These are phyloP conservation scores for Chaenogobius annularis DNA, from an alignment of 2,113 vertebrate genomes.

Conservation along the genomic window DNA sequence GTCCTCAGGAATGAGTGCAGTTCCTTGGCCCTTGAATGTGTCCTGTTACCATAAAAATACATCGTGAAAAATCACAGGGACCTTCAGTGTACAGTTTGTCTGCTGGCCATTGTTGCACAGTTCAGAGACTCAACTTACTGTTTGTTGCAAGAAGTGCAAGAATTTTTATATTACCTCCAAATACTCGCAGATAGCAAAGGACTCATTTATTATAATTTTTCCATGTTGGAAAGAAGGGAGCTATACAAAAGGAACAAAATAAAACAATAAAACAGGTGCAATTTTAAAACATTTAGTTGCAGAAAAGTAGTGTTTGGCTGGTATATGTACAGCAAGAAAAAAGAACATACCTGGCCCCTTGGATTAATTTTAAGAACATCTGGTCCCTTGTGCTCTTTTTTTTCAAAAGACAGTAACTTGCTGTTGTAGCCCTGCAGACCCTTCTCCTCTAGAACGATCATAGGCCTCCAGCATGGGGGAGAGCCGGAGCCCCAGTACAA, in stretches of 20 bases:
- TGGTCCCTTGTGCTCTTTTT: constrained; percentile 68
- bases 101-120: constrained; percentile 1
- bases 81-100: not conserved
- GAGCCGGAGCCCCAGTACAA: constrained; percentile 76
- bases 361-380: constrained; percentile 72
- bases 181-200: constrained; percentile 70
- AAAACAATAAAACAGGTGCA: not conserved
- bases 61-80: not conserved
- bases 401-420: constrained; percentile 70
- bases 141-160: not conserved
- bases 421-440: constrained; percentile 68
- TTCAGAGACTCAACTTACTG: not conserved
- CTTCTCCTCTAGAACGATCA: constrained; percentile 79
- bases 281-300: not conserved
- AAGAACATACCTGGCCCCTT: constrained; percentile 66
- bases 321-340: not conserved
- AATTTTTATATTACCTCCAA: constrained; percentile 71
- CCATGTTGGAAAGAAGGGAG: constrained; percentile 74
- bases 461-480: constrained; percentile 77
- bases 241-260: constrained; percentile 36
- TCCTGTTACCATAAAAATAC: constrained; percentile 41
- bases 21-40: constrained; percentile 72
- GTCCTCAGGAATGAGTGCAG: constrained; percentile 64
- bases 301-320: not conserved
- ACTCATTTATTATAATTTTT: constrained; percentile 70